A percentile compares a stretch with the other conserved stretches of the same genome.
phyloP scores from a whole-genome alignment of 2,888 invertebrate species.

The Galerucella calmariensis region DNA sequence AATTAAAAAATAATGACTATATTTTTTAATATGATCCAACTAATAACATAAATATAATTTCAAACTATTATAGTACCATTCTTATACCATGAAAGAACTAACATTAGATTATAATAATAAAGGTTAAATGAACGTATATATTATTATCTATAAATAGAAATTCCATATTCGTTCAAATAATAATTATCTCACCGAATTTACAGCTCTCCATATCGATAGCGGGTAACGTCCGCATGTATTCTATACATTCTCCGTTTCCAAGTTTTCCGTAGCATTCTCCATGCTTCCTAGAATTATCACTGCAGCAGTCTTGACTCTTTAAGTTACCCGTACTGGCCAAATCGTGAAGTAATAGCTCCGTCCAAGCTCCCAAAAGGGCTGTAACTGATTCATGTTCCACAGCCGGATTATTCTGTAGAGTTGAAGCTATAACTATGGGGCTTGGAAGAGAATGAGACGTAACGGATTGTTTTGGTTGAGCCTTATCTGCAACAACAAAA shows the following conservation, averaged over 20 bases:
- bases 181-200: slow-evolving; percentile 71
- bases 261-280: slow-evolving; percentile 69
- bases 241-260: slow-evolving; percentile 68
- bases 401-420: slow-evolving; percentile 69
- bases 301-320: slow-evolving; percentile 66
- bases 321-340: slow-evolving; percentile 75
- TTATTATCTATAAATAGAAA: too few species aligned
- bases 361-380: slow-evolving; percentile 83
- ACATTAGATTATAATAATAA: background rate
- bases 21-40: background rate
- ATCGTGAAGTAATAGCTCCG: slow-evolving; percentile 79
- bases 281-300: slow-evolving; percentile 62
- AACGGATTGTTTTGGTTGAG: slow-evolving; percentile 66
- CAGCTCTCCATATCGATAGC: slow-evolving; percentile 72
- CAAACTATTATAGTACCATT: background rate
- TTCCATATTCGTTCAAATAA: background rate
- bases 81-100: background rate
- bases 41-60: background rate
- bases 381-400: slow-evolving; percentile 79
- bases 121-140: background rate
- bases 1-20: background rate
- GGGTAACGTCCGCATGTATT: slow-evolving; percentile 79
- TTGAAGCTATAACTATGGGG: slow-evolving; percentile 70
- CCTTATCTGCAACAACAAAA: slow-evolving; percentile 63
- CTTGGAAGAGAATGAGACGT: slow-evolving; percentile 73